Evolutionary conservation across 53 echinoderm and acorn worm genomes (phyloP), one percentile per base, ranked within the genome.

Genomic region (Hippasteria phrygiana): DNA sequence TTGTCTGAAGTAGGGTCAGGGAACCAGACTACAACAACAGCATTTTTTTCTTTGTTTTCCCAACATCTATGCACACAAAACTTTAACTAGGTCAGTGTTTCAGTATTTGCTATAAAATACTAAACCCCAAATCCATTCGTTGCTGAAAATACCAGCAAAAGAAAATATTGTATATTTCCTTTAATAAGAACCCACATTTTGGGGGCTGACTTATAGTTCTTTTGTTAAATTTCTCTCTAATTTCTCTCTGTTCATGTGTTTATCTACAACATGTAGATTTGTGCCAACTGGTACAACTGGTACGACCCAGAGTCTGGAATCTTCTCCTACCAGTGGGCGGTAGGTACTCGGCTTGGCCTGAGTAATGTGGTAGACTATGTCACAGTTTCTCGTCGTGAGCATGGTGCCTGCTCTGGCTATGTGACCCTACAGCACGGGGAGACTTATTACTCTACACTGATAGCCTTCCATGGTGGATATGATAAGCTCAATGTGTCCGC

Each of bases 231-330:
- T 14, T 2, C 20, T 10, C 20, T 20, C 14, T 17, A 51, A 2
- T 26, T n/a, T 59, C 22, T 24, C 26, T 59, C 1, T 27, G 8
- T 31, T 35, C 10, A 3, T 13, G 27, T 5, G 28, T 51, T 45
- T 72, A 3, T 41, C 26, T 7, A 24, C 1, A 24, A 12, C 2
- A 35, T 4, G n/a, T n/a, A 92, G 88, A 88, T 88, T 40, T 92
- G 92, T 66, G 83, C 75, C 34, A 92, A 92, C 74, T 92, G 92
- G 92, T 46, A 73, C 33, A 74, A 92, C 43, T 92, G 89, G 64
- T 74, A 50, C 32, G 92, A 92, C 43, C 83, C 82, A 12, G 89
- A 92, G 38, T 81, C 88, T 16, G 89, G 92, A 1, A 92, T 92
- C 40, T 47, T 18, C 55, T 31, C 41, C 0, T 92, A 89, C 55